Base-by-base conservation (phyloP, 2,888 invertebrate species). In the Galerucella pusilla region DNA sequence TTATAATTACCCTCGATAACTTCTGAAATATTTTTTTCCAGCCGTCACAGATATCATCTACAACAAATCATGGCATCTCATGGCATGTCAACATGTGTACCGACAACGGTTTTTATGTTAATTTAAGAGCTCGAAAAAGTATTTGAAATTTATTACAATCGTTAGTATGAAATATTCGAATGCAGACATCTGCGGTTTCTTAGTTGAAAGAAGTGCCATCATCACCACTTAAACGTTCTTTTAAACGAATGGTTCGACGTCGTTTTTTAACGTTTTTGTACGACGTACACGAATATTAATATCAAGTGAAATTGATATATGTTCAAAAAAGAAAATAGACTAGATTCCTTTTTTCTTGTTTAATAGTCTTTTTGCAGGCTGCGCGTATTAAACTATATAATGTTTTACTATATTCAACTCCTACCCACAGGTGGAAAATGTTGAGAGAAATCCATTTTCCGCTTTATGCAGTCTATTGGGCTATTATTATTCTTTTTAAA, bases 11-110 rank as follows among this genome's bases (percentile, higher is more conserved):
- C 28, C 20, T 57, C 59, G 65, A 71, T 71, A 65, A 71, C 42
- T 65, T 65, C 42, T 57, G 28, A 49, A 52, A 68, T 60, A 72
- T 65, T 75, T 75, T 52, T 60, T 70, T 75, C 67, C 80, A 79
- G 80, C 77, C 79, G 80, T 69, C 64, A 61, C 60, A 59, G 57
- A 72, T 69, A 71, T 68, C 80, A 80, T 80, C 78, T 68, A 75
- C 77, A 79, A 80, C 80, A 81, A 81, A 81, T 81, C 81, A 81
- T 81, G 77, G 75, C 74, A 78, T 80, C 68, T 81, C 78, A 81
- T 81, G 77, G 75, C 77, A 63, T 78, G 81, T 81, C 80, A 78
- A 80, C 81, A 81, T 78, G 79, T 81, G 81, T 81, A 80, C 77
- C 78, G 75, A 77, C 75, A 75, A 74, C 73, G 63, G 65, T 77